These are phyloP conservation scores for Leptopilina syphax DNA, from an alignment of 2,888 invertebrate species.

Conservation along the genomic window DNA sequence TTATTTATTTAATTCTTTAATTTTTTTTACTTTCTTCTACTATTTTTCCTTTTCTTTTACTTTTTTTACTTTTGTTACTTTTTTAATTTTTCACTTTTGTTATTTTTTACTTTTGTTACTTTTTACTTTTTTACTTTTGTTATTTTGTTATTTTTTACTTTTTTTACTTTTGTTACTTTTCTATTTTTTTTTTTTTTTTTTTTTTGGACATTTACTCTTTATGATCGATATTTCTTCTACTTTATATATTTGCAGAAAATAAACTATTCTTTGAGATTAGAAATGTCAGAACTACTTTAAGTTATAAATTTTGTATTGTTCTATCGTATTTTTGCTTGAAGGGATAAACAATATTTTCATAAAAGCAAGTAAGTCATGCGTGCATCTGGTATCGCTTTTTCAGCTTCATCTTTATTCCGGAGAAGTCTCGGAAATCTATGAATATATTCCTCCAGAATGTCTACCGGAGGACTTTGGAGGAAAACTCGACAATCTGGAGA, in stretches of 20 bases:
- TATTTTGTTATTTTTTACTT: no score
- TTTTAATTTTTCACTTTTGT: no score
- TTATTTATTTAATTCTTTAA: no score
- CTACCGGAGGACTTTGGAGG: constrained; percentile 83
- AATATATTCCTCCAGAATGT: constrained; percentile 79
- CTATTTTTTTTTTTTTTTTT: no score
- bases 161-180: no score
- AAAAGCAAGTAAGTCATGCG: constrained; percentile 14
- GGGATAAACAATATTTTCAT: constrained; percentile 24
- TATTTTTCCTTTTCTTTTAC: no score
- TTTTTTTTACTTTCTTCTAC: no score
- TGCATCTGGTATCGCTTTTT: constrained; percentile 53
- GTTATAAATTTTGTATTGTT: constrained; percentile 26
- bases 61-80: no score
- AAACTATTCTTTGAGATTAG: constrained; percentile 15
- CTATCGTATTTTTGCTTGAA: constrained; percentile 13
- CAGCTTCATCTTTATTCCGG: constrained; percentile 82
- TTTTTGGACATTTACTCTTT: no score
- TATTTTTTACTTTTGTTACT: no score
- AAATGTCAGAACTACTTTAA: constrained; percentile 18
- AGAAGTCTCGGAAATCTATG: constrained; percentile 78
- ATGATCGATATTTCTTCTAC: neutral
- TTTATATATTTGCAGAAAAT: neutral
- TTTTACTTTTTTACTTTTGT: no score
- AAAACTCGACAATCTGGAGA: constrained; percentile 72